A percentile compares a stretch with the other conserved stretches of the same genome.
These are phyloP conservation scores for Clivina fossor DNA, from an alignment of 2,888 invertebrate genomes.

Conservation along the genomic window DNA sequence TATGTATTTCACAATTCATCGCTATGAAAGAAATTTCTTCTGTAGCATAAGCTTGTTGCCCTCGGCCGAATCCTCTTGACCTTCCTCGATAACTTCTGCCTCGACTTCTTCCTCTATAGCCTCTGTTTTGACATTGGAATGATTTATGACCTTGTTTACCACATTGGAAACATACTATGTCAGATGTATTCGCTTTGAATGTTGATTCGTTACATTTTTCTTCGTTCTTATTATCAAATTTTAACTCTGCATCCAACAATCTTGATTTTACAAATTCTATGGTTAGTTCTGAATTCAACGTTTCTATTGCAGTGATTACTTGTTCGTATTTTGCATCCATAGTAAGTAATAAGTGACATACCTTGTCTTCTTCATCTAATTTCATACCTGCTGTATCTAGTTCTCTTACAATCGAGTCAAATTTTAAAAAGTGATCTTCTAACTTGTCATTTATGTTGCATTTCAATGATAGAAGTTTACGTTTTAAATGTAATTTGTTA, in stretches of 20 bases:
- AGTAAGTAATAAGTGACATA: constrained; percentile 37
- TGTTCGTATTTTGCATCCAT: constrained; percentile 37
- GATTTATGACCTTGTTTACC: constrained; percentile 1
- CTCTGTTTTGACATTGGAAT: not conserved
- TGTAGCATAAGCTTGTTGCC: not conserved
- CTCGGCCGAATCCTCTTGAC: not conserved
- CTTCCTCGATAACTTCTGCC: not conserved
- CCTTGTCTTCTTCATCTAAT: constrained; percentile 38
- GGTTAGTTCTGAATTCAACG: constrained; percentile 29
- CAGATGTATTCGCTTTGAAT: not conserved
- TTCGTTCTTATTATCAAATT: not conserved
- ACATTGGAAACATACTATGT: not conserved
- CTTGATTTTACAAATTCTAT: constrained; percentile 3
- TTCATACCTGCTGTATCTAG: not conserved
- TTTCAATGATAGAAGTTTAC: constrained; percentile 39
- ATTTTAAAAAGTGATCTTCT: constrained; percentile 22
- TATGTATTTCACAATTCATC: not conserved
- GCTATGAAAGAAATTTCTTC: constrained; percentile 2
- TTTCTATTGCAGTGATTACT: constrained; percentile 42
- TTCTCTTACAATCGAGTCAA: constrained; percentile 21
- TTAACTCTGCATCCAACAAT: too few relatives aligned
- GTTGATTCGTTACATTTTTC: not conserved
- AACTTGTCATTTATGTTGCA: constrained; percentile 32
- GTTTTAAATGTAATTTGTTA: constrained; percentile 28
- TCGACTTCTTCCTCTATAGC: constrained; percentile 1